phyloP scores from a whole-genome alignment of 2,888 invertebrate species.

The Leptopilina drosophilae region DNA sequence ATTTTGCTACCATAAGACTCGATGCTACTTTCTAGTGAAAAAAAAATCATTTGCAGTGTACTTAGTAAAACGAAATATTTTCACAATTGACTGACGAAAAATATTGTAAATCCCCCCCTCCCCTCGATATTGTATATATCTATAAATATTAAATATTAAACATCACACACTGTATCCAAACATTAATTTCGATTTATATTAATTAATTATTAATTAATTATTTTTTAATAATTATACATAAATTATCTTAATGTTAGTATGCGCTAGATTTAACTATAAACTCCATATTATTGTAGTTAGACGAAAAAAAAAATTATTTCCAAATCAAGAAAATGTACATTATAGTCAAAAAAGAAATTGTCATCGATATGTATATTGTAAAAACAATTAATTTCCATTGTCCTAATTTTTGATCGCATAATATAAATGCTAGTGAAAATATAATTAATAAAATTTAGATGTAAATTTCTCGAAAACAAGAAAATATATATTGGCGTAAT shows the following conservation, averaged over 20 bases:
- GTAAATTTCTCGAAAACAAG: background rate
- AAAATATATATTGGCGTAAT: background rate
- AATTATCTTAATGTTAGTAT: conserved; percentile 1
- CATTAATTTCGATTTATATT: conserved; percentile 2
- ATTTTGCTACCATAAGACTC: background rate
- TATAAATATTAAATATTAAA: background rate
- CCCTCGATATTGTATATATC: conserved; percentile 18
- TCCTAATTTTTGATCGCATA: background rate
- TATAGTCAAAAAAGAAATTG: background rate
- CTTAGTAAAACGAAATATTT: conserved; percentile 22
- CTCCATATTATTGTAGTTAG: background rate
- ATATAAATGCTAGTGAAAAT: background rate
- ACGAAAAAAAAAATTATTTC: background rate
- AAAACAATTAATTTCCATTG: conserved; percentile 9
- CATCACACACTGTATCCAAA: conserved; percentile 29
- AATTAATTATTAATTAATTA: background rate
- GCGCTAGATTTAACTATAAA: conserved; percentile 2
- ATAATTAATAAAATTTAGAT: background rate
- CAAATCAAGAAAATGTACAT: conserved; percentile 14
- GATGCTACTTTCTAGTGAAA: background rate
- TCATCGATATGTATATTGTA: background rate
- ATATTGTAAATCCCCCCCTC: background rate
- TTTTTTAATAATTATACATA: background rate
- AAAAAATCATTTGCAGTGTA: conserved; percentile 20
- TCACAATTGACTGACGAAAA: conserved; percentile 12